These are phyloP conservation scores for Macrosiphum euphorbiae DNA, from an alignment of 2,888 invertebrate genomes.

Conservation along the genomic window DNA sequence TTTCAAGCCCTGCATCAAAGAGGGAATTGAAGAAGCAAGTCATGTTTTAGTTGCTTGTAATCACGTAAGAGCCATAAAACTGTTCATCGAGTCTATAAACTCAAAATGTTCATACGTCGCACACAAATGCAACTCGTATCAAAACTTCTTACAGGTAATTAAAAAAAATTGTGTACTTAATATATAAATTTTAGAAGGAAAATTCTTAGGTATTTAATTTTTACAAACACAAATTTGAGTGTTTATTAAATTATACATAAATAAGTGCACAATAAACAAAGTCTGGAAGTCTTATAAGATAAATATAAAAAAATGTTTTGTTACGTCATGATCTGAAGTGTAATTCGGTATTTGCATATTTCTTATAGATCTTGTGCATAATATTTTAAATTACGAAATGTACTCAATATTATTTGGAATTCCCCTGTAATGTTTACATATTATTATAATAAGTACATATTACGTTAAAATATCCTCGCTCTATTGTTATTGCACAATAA, in stretches of 20 bases:
- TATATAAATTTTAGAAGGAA: background rate
- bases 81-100: slow-evolving; percentile 86
- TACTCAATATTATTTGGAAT: background rate
- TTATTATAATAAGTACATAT: background rate
- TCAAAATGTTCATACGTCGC: slow-evolving; percentile 85
- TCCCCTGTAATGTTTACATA: background rate
- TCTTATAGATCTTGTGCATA: background rate
- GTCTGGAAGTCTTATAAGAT: background rate
- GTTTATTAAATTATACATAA: background rate
- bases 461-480: background rate
- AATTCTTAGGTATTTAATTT: background rate
- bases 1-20: too few relatives aligned
- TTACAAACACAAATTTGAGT: background rate
- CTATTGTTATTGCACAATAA: background rate
- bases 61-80: slow-evolving; percentile 86
- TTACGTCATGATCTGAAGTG: background rate
- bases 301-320: background rate
- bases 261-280: background rate
- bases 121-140: slow-evolving; percentile 84
- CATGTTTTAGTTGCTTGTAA: slow-evolving; percentile 87
- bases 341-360: background rate
- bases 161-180: background rate
- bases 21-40: slow-evolving; percentile 87
- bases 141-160: slow-evolving; percentile 76
- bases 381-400: background rate